Conservation (phyloP, 2,797 vertebrate genomes). For the Thamnophis elegans region DNA sequence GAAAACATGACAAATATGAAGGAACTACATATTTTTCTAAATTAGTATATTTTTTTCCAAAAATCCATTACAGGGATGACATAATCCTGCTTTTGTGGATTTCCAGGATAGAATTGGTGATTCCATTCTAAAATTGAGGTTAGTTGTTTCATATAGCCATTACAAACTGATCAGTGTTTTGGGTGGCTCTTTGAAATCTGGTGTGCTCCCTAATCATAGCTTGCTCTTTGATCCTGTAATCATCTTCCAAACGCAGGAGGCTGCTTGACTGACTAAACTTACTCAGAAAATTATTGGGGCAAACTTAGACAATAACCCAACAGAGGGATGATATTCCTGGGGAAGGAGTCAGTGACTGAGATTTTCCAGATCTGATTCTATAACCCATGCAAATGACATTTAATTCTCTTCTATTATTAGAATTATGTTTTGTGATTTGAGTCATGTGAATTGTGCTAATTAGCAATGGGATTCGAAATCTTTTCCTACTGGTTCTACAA, state of each 20-base stretch:
- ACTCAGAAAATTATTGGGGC: neutral
- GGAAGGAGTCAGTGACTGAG: neutral
- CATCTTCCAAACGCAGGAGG: neutral
- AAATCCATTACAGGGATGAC: neutral
- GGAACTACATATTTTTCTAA: neutral
- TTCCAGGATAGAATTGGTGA: neutral
- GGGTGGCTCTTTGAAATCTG: neutral
- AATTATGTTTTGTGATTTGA: neutral
- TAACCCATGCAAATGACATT: neutral
- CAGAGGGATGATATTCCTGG: neutral
- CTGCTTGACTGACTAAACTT: neutral
- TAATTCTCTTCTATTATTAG: neutral
- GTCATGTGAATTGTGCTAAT: neutral
- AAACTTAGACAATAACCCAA: neutral
- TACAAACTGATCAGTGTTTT: neutral
- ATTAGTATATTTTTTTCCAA: neutral
- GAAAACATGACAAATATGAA: neutral
- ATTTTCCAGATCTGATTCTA: neutral
- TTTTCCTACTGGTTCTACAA: no score
- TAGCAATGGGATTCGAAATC: no score
- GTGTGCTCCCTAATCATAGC: neutral
- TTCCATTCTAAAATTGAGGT: neutral
- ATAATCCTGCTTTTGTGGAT: neutral
- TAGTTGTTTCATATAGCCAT: neutral
- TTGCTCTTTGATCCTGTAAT: neutral